Evolutionary conservation across 1,140 invertebrate genomes (phyloP).

Genomic region (Nebria ingens): DNA sequence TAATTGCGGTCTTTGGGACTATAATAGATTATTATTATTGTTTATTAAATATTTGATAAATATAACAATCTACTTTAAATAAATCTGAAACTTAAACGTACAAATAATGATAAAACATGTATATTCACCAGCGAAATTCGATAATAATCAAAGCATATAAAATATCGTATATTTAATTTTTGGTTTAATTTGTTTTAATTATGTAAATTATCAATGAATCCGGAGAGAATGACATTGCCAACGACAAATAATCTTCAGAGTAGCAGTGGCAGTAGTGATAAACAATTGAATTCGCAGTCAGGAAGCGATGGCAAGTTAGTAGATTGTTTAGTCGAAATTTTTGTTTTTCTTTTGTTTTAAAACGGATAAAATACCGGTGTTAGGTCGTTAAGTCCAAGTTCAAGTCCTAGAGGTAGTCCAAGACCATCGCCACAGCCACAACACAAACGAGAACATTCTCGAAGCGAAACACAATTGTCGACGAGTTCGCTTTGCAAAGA

Average conservation of each 20-base stretch:
- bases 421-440: conserved; percentile 30
- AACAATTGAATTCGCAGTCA: conserved; percentile 18
- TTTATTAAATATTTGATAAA: too few species aligned
- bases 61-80: too few species aligned
- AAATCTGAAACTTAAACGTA: too few species aligned
- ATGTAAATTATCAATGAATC: neutral
- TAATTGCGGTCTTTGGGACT: neutral
- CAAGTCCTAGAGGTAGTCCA: conserved; percentile 30
- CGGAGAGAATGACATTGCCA: conserved; percentile 1
- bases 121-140: neutral
- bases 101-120: neutral
- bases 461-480: conserved; percentile 21
- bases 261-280: neutral
- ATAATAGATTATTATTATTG: too few species aligned
- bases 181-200: neutral
- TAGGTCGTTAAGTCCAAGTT: conserved; percentile 26
- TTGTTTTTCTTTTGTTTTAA: neutral
- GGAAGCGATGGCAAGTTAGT: conserved; percentile 2
- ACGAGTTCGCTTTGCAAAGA: conserved; percentile 21
- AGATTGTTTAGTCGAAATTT: neutral
- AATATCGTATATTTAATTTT: neutral
- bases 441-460: conserved; percentile 26
- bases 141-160: neutral
- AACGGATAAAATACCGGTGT: conserved; percentile 8
- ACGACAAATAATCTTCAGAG: conserved; percentile 6